Evolutionary conservation across 1,140 invertebrate genomes (phyloP), one percentile per base, ranked within the genome.

Genomic region (Chrysopa pallens): DNA sequence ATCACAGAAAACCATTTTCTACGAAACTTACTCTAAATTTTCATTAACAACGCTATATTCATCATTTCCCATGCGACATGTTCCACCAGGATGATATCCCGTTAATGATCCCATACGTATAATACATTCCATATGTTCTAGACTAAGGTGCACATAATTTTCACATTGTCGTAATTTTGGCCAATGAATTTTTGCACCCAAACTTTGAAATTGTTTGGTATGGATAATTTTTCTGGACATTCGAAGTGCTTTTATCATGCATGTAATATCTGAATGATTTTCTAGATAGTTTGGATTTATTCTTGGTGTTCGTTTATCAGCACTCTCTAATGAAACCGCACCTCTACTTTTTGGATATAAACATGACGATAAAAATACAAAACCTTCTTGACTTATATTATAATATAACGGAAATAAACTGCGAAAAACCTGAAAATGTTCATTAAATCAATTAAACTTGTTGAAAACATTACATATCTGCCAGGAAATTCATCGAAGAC

Each of bases 271-370:
- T n/a, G 63, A 58, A 0, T 59, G 46, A 4, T 69, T 50, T n/a
- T 67, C 59, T n/a, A 86, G 58, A 53, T 84, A 86, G 36, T 33
- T 33, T 4, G 31, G 83, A 59, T 89, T 73, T 12, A 90, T 79
- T 6, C 70, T 55, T 0, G 83, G 84, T 35, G 71, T 65, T 0
- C 57, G 56, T 17, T 79, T 73, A 53, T 75, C 68, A 7, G 50
- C 56, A 29, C 68, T 68, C 15, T 50, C 52, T 0, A 84, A 50
- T 0, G 57, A 62, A 1, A 87, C 53, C 5, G 52, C 63, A 2
- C 84, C 84, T 41, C 73, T 64, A 31, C 78, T 81, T 29, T 63
- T 60, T 0, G 82, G 81, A 50, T 78, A 72, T 11, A 72, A 52
- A 46, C 79, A 82, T 6, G 62, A 71, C 0, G 69, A 63, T 8